Base-by-base conservation (phyloP, 2,113 vertebrate species). In the Phaethon lepturus region DNA sequence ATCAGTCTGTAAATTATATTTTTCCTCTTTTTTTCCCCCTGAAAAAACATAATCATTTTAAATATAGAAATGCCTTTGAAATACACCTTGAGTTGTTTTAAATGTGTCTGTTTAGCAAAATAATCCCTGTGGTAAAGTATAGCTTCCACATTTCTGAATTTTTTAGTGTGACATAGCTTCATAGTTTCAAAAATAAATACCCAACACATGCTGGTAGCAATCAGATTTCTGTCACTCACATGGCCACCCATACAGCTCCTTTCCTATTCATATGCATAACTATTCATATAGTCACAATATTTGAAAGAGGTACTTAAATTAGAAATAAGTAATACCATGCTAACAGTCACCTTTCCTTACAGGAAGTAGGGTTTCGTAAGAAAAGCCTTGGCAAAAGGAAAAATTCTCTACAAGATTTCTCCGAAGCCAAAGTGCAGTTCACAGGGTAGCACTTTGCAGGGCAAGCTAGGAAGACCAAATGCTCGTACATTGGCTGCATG, bases 401-500 rank as follows among this genome's bases (percentile, higher is more conserved):
- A 47, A 63, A 33, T 40, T 72, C 16, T 53, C 25, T 19, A 6
- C 6, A 4, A 28, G 18, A 26, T 64, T 49, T 88, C 44, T 73
- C 58, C 69, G 63, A 73, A 63, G 13, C 4, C 6, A 17, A 90
- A 53, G 31, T 33, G 14, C 38, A 56, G 8, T 45, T 89, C 45
- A 23, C 16, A 68, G 42, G 13, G 11, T 13, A 38, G 15, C 13
- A 13, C 31, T 40, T 81, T 59, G 17, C 17, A 50, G 35, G 31
- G 26, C 20, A 23, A 4, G 29, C 11, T 5, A 47, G 22, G n/a
- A 40, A 67, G 18, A 63, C 19, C 35, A 52, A 67, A 40, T 17
- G 20, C 18, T 63, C 1, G 0, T 64, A 24, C 14, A 22, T 17
- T 1, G 0, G 15, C 66, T 82, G 10, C 2, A 0, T 25, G 33